Base-by-base conservation (phyloP, 2,888 invertebrate genomes). In the Lamproptera curius region DNA sequence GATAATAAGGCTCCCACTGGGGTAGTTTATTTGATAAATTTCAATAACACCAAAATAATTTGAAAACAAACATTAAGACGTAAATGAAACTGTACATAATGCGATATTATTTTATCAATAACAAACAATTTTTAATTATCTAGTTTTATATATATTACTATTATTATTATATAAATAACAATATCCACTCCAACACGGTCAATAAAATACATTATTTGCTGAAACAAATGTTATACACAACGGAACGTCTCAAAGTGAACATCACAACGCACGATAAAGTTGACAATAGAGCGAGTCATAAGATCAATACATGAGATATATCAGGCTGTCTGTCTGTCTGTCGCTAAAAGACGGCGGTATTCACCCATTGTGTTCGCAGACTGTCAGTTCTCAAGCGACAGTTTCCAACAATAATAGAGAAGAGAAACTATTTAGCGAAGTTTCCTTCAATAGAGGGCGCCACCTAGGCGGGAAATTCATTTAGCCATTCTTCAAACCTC, bases 351-450 rank as follows among this genome's bases (percentile, higher is more conserved):
- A 55, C 51, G 61, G 58, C 60, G 63, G 50, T 56, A 53, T 50
- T 54, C 58, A 60, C 58, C 68, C 68, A 75, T 80, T 79, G 74
- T 76, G 70, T 64, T 62, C 65, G 62, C 63, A 67, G 67, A 61
- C 50, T 61, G 62, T 61, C 67, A 70, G 68, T 67, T 71, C 67
- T 57, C 73, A 62, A 61, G 73, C 78, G 82, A 81, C 83, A 82
- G 82, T 84, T 79, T 62, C 58, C 57, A 74, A 80, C 83, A 82
- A 85, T 81, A 84, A 83, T 81, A 73, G 81, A 70, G 78, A 76
- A 83, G 84, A 78, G 76, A 79, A 85, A 85, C 85, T 85, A 82
- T 85, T 86, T 83, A 85, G 84, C 70, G 59, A 72, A 85, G 80
- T 84, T 85, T 76, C 61, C 72, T 81, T 83, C 85, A 84, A 85